Percentiles rank a stretch among this genome's conserved stretches.
These are phyloP conservation scores for Amblyopsis rosae DNA, from an alignment of 2,113 vertebrate species.

Conservation along the genomic window DNA sequence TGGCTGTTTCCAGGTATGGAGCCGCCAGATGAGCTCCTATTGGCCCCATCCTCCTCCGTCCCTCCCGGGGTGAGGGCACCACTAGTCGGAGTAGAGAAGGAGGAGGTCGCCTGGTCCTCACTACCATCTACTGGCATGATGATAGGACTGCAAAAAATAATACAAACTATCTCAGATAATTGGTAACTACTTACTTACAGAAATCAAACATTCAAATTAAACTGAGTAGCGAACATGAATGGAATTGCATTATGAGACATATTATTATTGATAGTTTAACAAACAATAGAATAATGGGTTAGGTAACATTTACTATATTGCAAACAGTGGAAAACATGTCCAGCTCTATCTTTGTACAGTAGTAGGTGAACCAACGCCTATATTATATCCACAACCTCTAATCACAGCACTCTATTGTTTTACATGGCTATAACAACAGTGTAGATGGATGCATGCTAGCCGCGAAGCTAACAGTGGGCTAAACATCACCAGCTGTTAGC, in stretches of 20 bases:
- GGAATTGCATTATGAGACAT: no score
- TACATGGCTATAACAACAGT: conserved; percentile 39
- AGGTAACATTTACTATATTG: background rate
- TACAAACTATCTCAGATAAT: background rate
- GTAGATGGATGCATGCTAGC: conserved; percentile 21
- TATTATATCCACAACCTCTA: background rate
- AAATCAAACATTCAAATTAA: background rate
- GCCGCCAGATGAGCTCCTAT: conserved; percentile 40
- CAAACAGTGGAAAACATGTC: no score
- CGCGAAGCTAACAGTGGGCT: conserved; percentile 51
- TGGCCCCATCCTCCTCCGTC: conserved; percentile 67
- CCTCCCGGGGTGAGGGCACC: conserved; percentile 62
- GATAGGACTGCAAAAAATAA: conserved; percentile 47
- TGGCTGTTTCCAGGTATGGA: conserved; percentile 56
- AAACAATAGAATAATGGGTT: background rate
- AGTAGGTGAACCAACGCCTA: no score
- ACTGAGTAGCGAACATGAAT: no score
- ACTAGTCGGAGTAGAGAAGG: conserved; percentile 63
- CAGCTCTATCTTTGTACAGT: no score
- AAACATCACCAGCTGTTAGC: conserved; percentile 12
- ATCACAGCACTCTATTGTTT: conserved; percentile 50
- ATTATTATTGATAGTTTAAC: background rate
- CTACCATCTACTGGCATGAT: conserved; percentile 75
- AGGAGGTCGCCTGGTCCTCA: conserved; percentile 61
- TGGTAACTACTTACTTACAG: background rate